phyloP scores from a whole-genome alignment of 1,140 invertebrate genomes.

The Radopholus similis region DNA sequence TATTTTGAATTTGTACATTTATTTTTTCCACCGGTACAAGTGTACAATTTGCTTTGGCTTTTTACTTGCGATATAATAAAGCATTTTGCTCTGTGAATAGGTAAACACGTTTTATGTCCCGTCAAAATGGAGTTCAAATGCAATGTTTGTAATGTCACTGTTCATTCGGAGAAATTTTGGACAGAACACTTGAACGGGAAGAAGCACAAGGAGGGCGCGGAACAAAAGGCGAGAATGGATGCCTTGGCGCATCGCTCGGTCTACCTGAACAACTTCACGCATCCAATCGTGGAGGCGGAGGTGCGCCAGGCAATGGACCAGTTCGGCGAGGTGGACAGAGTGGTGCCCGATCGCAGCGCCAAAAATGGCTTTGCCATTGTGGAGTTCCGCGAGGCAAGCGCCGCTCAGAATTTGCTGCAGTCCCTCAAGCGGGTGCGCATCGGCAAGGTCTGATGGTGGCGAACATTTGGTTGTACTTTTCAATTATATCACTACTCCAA shows the following conservation, averaged over 20 bases:
- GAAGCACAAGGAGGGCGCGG: slow-evolving; percentile 8
- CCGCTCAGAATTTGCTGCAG: slow-evolving; percentile 9
- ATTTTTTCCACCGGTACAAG: not conserved
- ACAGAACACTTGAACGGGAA: slow-evolving; percentile 20
- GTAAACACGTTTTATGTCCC: slow-evolving; percentile 5
- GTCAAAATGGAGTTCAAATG: slow-evolving; percentile 22
- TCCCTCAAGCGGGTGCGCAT: slow-evolving; percentile 16
- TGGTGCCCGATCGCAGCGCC: slow-evolving; percentile 23
- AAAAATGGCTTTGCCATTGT: slow-evolving; percentile 29
- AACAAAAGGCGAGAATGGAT: not conserved
- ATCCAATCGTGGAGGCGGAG: not conserved
- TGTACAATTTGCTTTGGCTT: not conserved
- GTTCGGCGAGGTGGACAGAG: slow-evolving; percentile 29
- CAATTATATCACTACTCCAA: too few species aligned
- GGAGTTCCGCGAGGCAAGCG: slow-evolving; percentile 18
- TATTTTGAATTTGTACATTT: slow-evolving; percentile 1
- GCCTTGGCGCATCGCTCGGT: slow-evolving; percentile 22
- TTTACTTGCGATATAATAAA: not conserved
- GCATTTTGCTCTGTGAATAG: not conserved
- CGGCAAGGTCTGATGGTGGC: slow-evolving; percentile 20
- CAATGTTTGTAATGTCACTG: slow-evolving; percentile 20
- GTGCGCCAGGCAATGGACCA: slow-evolving; percentile 10
- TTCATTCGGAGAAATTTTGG: slow-evolving; percentile 8
- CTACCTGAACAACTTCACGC: slow-evolving; percentile 29
- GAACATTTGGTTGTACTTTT: not conserved